Evolutionary conservation across 2,113 vertebrate species (phyloP).

Genomic region (Promerops cafer): DNA sequence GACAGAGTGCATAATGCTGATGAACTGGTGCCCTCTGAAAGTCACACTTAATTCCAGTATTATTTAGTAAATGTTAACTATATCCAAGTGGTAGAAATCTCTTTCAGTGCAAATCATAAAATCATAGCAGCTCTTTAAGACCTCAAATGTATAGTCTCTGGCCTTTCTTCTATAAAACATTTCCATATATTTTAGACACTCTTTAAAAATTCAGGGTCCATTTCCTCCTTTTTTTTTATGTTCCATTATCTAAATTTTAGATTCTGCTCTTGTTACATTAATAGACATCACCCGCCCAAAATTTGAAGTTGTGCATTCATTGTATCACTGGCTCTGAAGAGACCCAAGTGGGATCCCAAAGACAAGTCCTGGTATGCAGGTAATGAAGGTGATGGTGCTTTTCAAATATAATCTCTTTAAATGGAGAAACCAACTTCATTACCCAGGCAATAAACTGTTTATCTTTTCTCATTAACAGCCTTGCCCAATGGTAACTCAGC

Average conservation of each 20-base stretch:
- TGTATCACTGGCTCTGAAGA: background rate
- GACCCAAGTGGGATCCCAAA: background rate
- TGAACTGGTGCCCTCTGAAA: background rate
- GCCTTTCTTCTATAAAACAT: background rate
- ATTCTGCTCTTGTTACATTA: background rate
- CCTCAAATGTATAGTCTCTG: background rate
- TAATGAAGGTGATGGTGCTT: background rate
- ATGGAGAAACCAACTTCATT: background rate
- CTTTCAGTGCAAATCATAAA: background rate
- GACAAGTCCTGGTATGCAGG: background rate
- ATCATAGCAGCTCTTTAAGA: background rate
- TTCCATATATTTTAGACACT: background rate
- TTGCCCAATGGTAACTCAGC: background rate
- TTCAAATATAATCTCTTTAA: background rate
- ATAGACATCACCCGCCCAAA: background rate
- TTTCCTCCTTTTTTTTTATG: background rate
- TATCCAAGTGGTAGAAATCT: background rate
- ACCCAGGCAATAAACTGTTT: background rate
- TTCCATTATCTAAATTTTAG: background rate
- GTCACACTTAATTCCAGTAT: background rate
- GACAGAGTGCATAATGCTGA: background rate
- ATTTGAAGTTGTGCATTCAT: background rate
- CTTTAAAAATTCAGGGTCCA: background rate
- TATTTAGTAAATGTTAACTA: slow-evolving; percentile 30
- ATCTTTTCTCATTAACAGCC: background rate